Conservation (phyloP, 2,113 vertebrate genomes). For the Scalopus aquaticus region DNA sequence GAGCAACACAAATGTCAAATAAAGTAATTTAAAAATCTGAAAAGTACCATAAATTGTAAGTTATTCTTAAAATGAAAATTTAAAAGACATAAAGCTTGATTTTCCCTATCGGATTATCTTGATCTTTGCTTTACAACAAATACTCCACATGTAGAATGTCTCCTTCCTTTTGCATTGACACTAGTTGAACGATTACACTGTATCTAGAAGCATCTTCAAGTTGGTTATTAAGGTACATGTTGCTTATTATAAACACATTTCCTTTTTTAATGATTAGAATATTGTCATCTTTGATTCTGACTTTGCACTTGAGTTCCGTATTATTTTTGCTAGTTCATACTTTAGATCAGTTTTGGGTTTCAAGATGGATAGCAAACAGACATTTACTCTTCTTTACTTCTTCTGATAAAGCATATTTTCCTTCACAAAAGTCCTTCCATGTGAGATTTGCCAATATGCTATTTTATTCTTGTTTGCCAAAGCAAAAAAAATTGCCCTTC, state of each 20-base stretch:
- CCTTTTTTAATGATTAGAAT: neutral
- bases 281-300: neutral
- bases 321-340: neutral
- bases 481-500: neutral
- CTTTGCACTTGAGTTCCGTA: neutral
- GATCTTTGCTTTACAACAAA: neutral
- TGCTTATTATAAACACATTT: neutral
- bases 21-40: neutral
- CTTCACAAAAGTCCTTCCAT: neutral
- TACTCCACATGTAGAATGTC: neutral
- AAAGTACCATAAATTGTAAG: neutral
- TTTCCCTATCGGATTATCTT: neutral
- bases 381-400: neutral
- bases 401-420: constrained; percentile 9
- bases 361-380: neutral
- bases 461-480: constrained; percentile 42
- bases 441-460: constrained; percentile 11
- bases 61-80: constrained; percentile 28
- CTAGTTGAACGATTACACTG: neutral
- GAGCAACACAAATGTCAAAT: neutral
- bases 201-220: neutral
- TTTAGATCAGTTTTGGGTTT: constrained; percentile 15
- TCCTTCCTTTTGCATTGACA: neutral
- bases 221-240: neutral
- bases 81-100: neutral